Conservation (phyloP, 1,140 invertebrate genomes). For the Diprion similis region DNA sequence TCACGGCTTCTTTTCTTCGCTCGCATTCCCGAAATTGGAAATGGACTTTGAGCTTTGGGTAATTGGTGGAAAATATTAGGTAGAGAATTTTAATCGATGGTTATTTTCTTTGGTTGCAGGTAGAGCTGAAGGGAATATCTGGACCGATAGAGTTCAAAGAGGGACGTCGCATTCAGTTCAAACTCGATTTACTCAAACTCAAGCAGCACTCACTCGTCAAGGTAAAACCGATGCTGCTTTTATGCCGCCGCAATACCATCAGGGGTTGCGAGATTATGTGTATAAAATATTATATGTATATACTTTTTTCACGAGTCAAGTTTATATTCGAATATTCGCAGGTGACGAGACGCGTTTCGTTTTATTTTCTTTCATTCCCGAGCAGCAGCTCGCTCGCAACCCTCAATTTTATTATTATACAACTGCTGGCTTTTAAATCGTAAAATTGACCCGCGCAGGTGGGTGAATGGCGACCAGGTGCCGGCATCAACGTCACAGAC, state of each 20-base stretch:
- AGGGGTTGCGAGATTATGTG: background rate
- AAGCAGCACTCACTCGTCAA: constrained; percentile 75
- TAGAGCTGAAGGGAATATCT: constrained; percentile 76
- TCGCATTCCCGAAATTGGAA: too few species aligned
- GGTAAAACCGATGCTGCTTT: constrained; percentile 32
- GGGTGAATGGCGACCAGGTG: constrained; percentile 67
- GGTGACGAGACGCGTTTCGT: too few species aligned
- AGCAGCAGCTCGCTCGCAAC: too few species aligned
- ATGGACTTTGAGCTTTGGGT: too few species aligned
- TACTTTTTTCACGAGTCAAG: background rate
- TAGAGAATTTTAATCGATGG: too few species aligned
- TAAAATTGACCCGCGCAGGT: constrained; percentile 49
- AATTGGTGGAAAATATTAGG: too few species aligned
- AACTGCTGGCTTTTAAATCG: constrained; percentile 8
- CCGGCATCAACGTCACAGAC: constrained; percentile 68
- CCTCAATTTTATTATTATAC: background rate
- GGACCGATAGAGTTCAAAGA: constrained; percentile 82
- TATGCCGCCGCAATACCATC: too few species aligned
- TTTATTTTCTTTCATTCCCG: too few species aligned
- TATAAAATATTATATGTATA: constrained; percentile 16
- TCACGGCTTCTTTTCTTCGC: too few species aligned
- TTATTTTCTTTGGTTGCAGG: constrained; percentile 59
- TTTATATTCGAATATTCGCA: background rate
- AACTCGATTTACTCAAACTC: constrained; percentile 80
- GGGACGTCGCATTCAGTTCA: constrained; percentile 75